phyloP scores from a whole-genome alignment of 92 coral and sea anemone genomes.

The Desmophyllum pertusum region DNA sequence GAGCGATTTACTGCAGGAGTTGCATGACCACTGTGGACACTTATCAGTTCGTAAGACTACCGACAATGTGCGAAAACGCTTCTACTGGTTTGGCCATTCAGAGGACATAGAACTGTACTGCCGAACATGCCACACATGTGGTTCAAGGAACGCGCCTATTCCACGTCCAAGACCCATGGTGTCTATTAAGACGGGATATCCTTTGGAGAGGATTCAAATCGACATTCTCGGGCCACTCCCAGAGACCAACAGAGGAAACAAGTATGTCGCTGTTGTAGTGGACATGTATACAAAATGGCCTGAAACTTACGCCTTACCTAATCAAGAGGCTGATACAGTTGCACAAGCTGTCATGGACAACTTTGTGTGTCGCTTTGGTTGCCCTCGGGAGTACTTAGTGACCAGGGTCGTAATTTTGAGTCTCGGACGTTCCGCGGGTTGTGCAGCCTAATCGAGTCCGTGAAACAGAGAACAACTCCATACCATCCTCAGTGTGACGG shows the following conservation, averaged over 20 bases:
- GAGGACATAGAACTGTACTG: slow-evolving; percentile 51
- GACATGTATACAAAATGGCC: slow-evolving; percentile 50
- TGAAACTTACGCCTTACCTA: slow-evolving; percentile 40
- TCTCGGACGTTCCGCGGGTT: slow-evolving; percentile 48
- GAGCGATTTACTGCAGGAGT: slow-evolving; percentile 5
- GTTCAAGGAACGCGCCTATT: slow-evolving; percentile 27
- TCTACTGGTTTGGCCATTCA: slow-evolving; percentile 40
- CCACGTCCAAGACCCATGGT: slow-evolving; percentile 40
- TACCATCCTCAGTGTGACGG: slow-evolving; percentile 40
- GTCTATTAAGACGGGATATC: slow-evolving; percentile 35
- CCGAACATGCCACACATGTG: slow-evolving; percentile 28
- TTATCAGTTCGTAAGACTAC: no score
- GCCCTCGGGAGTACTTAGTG: slow-evolving; percentile 54
- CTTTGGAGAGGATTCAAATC: slow-evolving; percentile 51
- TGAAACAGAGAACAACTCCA: slow-evolving; percentile 39
- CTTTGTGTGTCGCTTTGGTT: slow-evolving; percentile 49
- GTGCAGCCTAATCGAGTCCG: slow-evolving; percentile 41
- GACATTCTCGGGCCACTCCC: slow-evolving; percentile 60
- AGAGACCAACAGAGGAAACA: slow-evolving; percentile 34
- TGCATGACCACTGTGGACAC: no score
- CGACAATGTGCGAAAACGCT: slow-evolving; percentile 37
- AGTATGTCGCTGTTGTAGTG: slow-evolving; percentile 41
- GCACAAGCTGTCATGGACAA: slow-evolving; percentile 37
- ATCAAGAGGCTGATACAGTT: slow-evolving; percentile 50
- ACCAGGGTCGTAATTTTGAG: slow-evolving; percentile 58